phyloP scores from a whole-genome alignment of 2,888 invertebrate species.

The Eucera pruinosa region DNA sequence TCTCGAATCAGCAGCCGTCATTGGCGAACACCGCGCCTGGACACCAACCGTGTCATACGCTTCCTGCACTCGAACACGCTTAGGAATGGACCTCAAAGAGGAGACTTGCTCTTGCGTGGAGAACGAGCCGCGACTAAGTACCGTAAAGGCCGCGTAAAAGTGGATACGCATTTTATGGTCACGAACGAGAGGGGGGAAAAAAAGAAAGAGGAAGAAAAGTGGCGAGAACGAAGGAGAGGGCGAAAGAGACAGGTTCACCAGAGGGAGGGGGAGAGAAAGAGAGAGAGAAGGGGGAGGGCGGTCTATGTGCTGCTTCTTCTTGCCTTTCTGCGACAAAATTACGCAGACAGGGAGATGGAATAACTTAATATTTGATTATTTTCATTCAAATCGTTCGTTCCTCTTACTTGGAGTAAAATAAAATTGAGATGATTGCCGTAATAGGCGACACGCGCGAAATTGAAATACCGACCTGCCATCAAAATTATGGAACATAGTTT shows the following conservation, averaged over 20 bases:
- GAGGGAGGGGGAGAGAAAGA: slow-evolving; percentile 14
- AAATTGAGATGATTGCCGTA: neutral
- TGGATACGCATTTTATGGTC: slow-evolving; percentile 54
- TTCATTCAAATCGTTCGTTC: slow-evolving; percentile 41
- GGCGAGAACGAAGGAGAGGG: slow-evolving; percentile 6
- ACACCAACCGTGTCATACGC: neutral
- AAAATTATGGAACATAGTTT: neutral
- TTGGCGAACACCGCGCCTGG: neutral
- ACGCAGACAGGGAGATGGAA: slow-evolving; percentile 26
- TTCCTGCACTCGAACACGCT: slow-evolving; percentile 37
- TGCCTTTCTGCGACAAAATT: slow-evolving; percentile 36
- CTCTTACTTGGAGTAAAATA: neutral
- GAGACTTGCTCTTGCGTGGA: slow-evolving; percentile 44
- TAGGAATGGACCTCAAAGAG: slow-evolving; percentile 22
- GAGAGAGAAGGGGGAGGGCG: slow-evolving; percentile 37
- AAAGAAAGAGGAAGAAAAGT: slow-evolving; percentile 16
- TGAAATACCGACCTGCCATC: too few species aligned
- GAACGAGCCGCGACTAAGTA: slow-evolving; percentile 70
- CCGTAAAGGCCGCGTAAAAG: slow-evolving; percentile 71
- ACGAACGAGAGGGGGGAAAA: slow-evolving; percentile 33
- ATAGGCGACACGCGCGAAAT: neutral
- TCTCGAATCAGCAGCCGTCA: neutral
- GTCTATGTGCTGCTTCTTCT: slow-evolving; percentile 53
- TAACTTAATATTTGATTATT: slow-evolving; percentile 46
- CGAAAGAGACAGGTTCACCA: slow-evolving; percentile 4